Evolutionary conservation across 2,888 invertebrate genomes (phyloP), one percentile per base, ranked within the genome.

Genomic region (Diaprepes abbreviatus): DNA sequence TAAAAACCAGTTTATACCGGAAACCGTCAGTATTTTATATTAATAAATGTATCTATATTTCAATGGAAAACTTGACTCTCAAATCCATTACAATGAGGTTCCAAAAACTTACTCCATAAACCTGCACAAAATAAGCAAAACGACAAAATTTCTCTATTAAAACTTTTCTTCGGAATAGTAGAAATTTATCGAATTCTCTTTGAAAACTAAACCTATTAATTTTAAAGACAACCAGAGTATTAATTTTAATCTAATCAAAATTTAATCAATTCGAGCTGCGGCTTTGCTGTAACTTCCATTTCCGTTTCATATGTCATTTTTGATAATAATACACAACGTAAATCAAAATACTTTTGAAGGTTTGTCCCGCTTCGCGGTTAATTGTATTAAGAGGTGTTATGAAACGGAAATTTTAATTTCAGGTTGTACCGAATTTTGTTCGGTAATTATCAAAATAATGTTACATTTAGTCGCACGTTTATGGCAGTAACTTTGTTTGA

Each of bases 261-360:
- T 45, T 45, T 21, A 40, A 45, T 45, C 45, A 45, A 10, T 21
- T 21, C 45, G n/a, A 45, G 45, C 45, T 19, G 45, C n/a, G 45
- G 21, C 4, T 45, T 45, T 45, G 45, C 7, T 19, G 9, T 21
- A n/a, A 45, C 45, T 45, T 17, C n/a, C 21, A 45, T 45, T 45
- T 45, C 45, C 40, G 9, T 19, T 40, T 33, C 33, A 33, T 33
- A 10, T 33, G 2, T 33, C 33, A 33, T 33, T 33, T 45, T 45
- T n/a, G 19, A 0, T 10, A 45, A 45, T 45, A 45, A 45, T 19
- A 21, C 45, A 21, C n/a, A n/a, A 4, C 21, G 4, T 45, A 45
- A 45, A 45, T 45, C 45, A 45, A 45, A 45, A 45, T 45, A 45
- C 21, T 45, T 45, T 45, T 3, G 17, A 40, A 36, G 17, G 40